Percentiles rank a stretch among this genome's conserved stretches.
Evolutionary conservation across 92 coral and sea anemone species (phyloP).

Genomic region (Zoanthus gigantus): DNA sequence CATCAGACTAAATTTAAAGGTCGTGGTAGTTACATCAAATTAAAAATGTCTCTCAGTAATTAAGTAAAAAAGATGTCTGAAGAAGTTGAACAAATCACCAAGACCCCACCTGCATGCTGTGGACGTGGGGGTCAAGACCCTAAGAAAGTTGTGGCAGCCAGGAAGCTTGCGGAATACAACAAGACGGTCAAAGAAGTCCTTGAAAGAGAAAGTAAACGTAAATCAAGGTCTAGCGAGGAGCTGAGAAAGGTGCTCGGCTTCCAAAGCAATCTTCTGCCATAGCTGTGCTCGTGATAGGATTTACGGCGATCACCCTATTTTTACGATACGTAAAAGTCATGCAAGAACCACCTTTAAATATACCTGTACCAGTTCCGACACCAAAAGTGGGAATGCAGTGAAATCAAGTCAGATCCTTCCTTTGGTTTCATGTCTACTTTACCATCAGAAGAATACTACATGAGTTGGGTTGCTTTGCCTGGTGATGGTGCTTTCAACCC

Average conservation of each 20-base stretch:
- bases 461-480: too few species aligned
- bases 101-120: too few species aligned
- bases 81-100: not conserved
- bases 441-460: too few species aligned
- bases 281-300: not conserved
- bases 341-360: not conserved
- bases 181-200: not conserved
- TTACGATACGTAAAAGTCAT: not conserved
- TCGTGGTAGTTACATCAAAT: too few species aligned
- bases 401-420: not conserved
- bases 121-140: too few species aligned
- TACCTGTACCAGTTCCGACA: not conserved
- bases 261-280: not conserved
- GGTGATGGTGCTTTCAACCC: too few species aligned
- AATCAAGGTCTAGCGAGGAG: not conserved
- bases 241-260: not conserved
- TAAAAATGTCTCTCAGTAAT: too few species aligned
- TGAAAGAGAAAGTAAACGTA: too few species aligned
- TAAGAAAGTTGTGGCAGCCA: not conserved
- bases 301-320: not conserved
- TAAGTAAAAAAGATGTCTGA: not conserved
- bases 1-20: too few species aligned
- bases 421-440: too few species aligned
- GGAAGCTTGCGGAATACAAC: not conserved
- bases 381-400: not conserved